Evolutionary conservation across 2,888 invertebrate species (phyloP).

Genomic region (Apotomis betuletana): DNA sequence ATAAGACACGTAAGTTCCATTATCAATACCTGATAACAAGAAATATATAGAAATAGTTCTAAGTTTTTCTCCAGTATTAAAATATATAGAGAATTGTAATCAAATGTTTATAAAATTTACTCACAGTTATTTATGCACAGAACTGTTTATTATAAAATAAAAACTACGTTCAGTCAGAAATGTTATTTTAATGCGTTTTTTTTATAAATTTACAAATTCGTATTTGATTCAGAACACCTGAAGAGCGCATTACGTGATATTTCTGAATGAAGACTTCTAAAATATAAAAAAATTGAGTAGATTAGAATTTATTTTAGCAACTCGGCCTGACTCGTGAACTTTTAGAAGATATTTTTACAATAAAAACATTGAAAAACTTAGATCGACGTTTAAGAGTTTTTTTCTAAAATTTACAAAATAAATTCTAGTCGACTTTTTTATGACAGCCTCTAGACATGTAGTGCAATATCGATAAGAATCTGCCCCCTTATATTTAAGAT

Average conservation of each 20-base stretch:
- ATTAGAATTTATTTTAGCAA: constrained; percentile 30
- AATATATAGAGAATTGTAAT: constrained; percentile 41
- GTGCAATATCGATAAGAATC: constrained; percentile 30
- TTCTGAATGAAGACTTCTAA: constrained; percentile 12
- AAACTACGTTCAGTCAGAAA: constrained; percentile 8
- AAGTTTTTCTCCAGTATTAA: constrained; percentile 45
- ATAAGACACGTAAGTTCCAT: constrained; percentile 39
- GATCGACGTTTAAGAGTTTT: constrained; percentile 23
- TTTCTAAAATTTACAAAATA: constrained; percentile 42
- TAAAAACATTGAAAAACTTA: constrained; percentile 25
- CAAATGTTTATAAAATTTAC: constrained; percentile 40
- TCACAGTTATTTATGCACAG: constrained; percentile 48
- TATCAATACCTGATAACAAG: constrained; percentile 32
- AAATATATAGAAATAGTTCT: constrained; percentile 38
- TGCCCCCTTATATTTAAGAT: constrained; percentile 6
- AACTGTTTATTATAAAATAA: constrained; percentile 36
- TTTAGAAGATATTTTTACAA: constrained; percentile 41
- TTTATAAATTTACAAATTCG: neutral
- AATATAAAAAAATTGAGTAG: constrained; percentile 16
- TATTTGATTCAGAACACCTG: too few species aligned
- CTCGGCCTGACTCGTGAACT: constrained; percentile 31
- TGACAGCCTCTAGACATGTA: constrained; percentile 34
- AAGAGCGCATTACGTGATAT: neutral
- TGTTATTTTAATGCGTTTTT: constrained; percentile 9
- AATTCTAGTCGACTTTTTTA: constrained; percentile 40